Percentiles rank a stretch among this genome's conserved stretches.
Evolutionary conservation across 2,113 vertebrate species (phyloP).

Genomic region (Sturnus vulgaris): DNA sequence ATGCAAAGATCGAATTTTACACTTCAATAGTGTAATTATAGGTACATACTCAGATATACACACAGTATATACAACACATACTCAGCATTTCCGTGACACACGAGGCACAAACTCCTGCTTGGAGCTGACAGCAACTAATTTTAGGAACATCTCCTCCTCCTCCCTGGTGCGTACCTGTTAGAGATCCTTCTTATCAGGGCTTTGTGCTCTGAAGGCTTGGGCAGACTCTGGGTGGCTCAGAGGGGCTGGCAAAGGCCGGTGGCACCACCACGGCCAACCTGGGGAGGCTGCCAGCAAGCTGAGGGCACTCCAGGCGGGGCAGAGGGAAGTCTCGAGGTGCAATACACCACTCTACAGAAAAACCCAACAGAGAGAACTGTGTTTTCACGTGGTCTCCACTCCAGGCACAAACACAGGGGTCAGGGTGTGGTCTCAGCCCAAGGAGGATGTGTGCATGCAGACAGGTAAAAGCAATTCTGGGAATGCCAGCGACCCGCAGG

Average conservation of each 20-base stretch:
- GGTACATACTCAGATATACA: neutral
- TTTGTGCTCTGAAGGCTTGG: constrained; percentile 39
- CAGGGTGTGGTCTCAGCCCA: neutral
- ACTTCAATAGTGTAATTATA: neutral
- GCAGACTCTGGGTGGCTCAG: neutral
- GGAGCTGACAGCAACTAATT: neutral
- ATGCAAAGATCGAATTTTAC: neutral
- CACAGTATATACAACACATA: neutral
- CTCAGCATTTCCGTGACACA: neutral
- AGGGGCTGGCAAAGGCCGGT: neutral
- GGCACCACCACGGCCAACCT: neutral
- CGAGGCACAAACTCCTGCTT: neutral
- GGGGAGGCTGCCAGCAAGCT: neutral
- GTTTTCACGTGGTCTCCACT: neutral
- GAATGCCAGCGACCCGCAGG: neutral
- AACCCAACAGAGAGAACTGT: constrained; percentile 9
- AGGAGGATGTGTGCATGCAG: neutral
- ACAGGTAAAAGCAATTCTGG: neutral
- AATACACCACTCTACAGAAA: constrained; percentile 20
- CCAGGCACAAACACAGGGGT: neutral
- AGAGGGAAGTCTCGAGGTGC: neutral
- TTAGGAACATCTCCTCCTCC: neutral
- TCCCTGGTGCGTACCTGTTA: neutral
- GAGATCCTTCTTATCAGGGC: neutral
- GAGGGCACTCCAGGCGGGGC: neutral